A percentile compares a stretch with the other conserved stretches of the same genome.
These are phyloP conservation scores for Chionodraco myersi DNA, from an alignment of 2,113 vertebrate genomes.

Conservation along the genomic window DNA sequence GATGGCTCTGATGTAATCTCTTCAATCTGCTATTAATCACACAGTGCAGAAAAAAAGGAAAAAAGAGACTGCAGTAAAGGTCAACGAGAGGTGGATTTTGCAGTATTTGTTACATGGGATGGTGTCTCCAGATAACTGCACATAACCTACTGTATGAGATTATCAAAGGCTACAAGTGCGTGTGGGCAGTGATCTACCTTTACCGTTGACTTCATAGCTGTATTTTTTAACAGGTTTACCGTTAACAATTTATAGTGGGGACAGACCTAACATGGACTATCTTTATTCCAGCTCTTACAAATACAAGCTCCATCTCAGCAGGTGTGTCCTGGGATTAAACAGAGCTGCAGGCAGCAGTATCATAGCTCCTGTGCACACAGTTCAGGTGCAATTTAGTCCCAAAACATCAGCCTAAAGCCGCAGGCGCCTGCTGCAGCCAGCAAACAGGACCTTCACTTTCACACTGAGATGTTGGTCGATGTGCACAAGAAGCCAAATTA, in stretches of 20 bases:
- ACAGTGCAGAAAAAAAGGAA: conserved; percentile 43
- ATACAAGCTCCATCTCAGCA: conserved; percentile 51
- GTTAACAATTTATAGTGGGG: conserved; percentile 13
- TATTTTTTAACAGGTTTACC: conserved; percentile 14
- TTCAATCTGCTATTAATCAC: conserved; percentile 77
- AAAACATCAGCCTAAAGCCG: conserved; percentile 45
- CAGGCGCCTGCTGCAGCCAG: conserved; percentile 28
- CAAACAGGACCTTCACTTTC: conserved; percentile 42
- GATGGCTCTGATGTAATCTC: conserved; percentile 83
- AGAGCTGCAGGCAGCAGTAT: conserved; percentile 54
- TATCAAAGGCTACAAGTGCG: conserved; percentile 35
- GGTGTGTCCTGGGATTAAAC: conserved; percentile 63
- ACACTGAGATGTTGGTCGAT: conserved; percentile 4
- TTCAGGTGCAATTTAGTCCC: conserved; percentile 61
- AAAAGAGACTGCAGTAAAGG: conserved; percentile 50
- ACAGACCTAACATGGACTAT: conserved; percentile 22
- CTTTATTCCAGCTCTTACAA: conserved; percentile 44
- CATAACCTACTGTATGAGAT: conserved; percentile 12
- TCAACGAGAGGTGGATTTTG: conserved; percentile 39
- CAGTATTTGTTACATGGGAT: conserved; percentile 8
- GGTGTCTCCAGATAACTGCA: conserved; percentile 5
- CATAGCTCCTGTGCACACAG: conserved; percentile 35
- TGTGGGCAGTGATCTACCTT: conserved; percentile 23
- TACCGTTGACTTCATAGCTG: not conserved
- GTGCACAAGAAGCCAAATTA: conserved; percentile 4